Evolutionary conservation across 2,888 invertebrate genomes (phyloP), one percentile per base, ranked within the genome.

Genomic region (Cheilosia variabilis): DNA sequence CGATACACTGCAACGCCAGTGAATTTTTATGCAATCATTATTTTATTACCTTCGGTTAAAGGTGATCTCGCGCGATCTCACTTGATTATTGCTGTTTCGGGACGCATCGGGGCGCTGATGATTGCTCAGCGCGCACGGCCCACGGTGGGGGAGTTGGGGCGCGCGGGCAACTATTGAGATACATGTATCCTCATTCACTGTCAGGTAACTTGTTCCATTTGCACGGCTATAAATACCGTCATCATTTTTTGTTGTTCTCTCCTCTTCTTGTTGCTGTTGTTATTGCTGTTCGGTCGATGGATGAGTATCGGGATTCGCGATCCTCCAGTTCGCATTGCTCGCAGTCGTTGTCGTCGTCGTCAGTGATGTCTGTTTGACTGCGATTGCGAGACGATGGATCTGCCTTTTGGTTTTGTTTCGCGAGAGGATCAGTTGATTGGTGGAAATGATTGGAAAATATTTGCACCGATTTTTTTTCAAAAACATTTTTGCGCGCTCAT

Each of bases 11-110:
- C 76, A 86, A 63, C 86, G 76, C 86, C 86, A 86, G 71, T 86
- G 86, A 86, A 86, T 86, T 86, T 86, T 81, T 86, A 86, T 86
- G 81, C 86, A 86, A 86, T 86, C 86, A 86, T 86, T 86, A 86
- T 86, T 86, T 86, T 86, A 86, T 86, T 86, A 86, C 86, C 86
- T 81, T 81, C 76, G 86, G 86, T 86, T 86, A 86, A 86, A 86
- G 86, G 86, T 86, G 81, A 86, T 86, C 86, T 86, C 76, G 86
- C 81, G 81, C 86, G 86, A 86, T 86, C 81, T 86, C 86, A 86
- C 86, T 86, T 86, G 86, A 86, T 86, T 86, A 86, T 86, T 86
- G 81, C 60, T 86, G 86, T 86, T 86, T 86, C 72, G 72, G 76
- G 80, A 81, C 81, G 31, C 72, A 77, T 81, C 81, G 86, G 80